These are phyloP conservation scores for Leptinotarsa texana DNA, from an alignment of 1,140 invertebrate genomes.

Conservation along the genomic window DNA sequence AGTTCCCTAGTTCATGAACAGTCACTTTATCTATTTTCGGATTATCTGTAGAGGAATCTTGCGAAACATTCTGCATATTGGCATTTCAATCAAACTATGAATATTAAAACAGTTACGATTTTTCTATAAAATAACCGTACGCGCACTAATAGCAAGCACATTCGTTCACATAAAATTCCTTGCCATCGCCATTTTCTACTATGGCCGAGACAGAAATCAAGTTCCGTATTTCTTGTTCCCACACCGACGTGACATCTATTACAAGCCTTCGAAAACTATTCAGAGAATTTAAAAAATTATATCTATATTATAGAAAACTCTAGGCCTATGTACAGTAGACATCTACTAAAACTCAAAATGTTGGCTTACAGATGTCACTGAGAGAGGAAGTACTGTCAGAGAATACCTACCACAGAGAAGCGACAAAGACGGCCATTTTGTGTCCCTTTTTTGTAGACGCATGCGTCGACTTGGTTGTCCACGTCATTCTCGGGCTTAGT, in stretches of 20 bases:
- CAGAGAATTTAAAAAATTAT: too few relatives aligned
- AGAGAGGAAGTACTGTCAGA: too few relatives aligned
- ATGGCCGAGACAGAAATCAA: slow-evolving; percentile 48
- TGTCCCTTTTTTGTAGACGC: too few relatives aligned
- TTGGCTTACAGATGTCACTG: too few relatives aligned
- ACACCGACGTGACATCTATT: slow-evolving; percentile 33
- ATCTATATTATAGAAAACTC: too few relatives aligned
- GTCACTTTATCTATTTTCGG: slow-evolving; percentile 74
- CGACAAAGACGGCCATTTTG: too few relatives aligned
- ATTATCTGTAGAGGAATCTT: slow-evolving; percentile 72
- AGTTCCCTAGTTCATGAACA: slow-evolving; percentile 62
- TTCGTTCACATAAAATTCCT: slow-evolving; percentile 53
- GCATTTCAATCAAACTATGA: slow-evolving; percentile 60
- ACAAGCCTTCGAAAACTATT: too few relatives aligned
- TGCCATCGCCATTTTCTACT: slow-evolving; percentile 55
- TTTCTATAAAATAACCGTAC: slow-evolving; percentile 48
- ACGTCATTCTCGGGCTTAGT: too few relatives aligned
- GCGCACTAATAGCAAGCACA: slow-evolving; percentile 49
- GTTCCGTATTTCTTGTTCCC: slow-evolving; percentile 38
- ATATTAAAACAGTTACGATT: slow-evolving; percentile 43
- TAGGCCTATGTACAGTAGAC: too few relatives aligned
- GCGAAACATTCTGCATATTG: slow-evolving; percentile 89
- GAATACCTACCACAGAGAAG: too few relatives aligned
- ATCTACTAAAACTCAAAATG: too few relatives aligned
- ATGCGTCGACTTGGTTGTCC: too few relatives aligned